Conservation (phyloP, 1,140 invertebrate genomes). For the Latrodectus geometricus region DNA sequence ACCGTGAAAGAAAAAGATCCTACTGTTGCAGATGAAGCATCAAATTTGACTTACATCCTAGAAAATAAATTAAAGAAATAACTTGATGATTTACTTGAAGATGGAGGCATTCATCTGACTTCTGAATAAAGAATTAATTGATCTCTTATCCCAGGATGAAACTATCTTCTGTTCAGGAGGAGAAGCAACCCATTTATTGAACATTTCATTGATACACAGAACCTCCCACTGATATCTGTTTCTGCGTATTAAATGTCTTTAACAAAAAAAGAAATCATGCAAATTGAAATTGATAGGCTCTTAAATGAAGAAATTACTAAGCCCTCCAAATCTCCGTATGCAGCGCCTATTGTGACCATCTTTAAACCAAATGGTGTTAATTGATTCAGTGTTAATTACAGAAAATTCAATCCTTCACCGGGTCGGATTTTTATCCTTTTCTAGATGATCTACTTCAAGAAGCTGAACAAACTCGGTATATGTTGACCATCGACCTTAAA, state of each 20-base stretch:
- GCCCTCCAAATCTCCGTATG: background rate
- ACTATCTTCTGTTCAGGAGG: constrained; percentile 1
- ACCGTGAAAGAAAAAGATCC: too few species aligned
- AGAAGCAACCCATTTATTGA: constrained; percentile 11
- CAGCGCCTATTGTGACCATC: background rate
- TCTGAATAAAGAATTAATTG: background rate
- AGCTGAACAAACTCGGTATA: background rate
- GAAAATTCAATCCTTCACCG: constrained; percentile 8
- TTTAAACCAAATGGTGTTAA: background rate
- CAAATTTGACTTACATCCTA: background rate
- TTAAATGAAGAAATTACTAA: background rate
- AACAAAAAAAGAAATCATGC: background rate
- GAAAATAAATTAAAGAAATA: background rate
- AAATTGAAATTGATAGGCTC: background rate
- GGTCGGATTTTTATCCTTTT: background rate
- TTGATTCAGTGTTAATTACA: constrained; percentile 2
- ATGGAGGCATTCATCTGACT: background rate
- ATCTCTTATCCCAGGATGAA: background rate
- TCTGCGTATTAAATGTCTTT: background rate
- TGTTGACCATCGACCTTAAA: constrained; percentile 23
- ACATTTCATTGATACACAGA: constrained; percentile 11
- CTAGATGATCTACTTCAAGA: constrained; percentile 10
- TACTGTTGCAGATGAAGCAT: background rate
- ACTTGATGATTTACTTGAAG: background rate
- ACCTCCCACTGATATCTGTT: background rate